phyloP scores from a whole-genome alignment of 1,140 invertebrate species.

The Elymnias hypermnestra region DNA sequence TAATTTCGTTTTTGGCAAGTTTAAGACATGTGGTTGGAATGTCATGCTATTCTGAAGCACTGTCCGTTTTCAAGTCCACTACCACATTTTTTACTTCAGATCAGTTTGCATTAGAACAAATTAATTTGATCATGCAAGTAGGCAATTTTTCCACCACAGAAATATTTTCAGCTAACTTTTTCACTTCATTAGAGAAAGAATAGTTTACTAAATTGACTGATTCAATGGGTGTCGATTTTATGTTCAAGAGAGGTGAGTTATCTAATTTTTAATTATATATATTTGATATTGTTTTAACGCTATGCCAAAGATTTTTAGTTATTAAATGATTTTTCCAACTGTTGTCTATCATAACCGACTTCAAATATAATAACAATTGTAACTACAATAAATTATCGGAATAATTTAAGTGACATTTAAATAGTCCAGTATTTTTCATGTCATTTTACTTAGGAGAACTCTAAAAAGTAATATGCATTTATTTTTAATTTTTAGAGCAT shows the following conservation, averaged over 20 bases:
- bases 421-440: no score
- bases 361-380: no score
- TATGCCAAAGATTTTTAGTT: no score
- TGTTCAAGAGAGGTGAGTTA: not conserved
- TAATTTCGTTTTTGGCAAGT: not conserved
- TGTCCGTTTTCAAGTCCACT: not conserved
- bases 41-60: not conserved
- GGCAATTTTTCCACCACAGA: not conserved
- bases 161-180: not conserved
- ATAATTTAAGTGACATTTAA: no score
- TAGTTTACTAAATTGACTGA: not conserved
- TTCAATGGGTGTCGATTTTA: not conserved
- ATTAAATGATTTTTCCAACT: no score
- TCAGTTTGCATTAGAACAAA: not conserved
- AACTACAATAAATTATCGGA: no score
- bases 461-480: no score
- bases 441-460: no score
- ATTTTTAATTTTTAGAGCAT: no score
- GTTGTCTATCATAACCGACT: no score
- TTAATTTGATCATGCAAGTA: not conserved
- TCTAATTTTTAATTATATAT: not conserved
- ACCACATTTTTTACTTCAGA: not conserved
- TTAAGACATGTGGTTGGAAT: slow-evolving; percentile 1
- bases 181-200: not conserved
- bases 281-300: no score